These are phyloP conservation scores for Halichoerus grypus DNA, from an alignment of 2,113 vertebrate genomes.

Conservation along the genomic window DNA sequence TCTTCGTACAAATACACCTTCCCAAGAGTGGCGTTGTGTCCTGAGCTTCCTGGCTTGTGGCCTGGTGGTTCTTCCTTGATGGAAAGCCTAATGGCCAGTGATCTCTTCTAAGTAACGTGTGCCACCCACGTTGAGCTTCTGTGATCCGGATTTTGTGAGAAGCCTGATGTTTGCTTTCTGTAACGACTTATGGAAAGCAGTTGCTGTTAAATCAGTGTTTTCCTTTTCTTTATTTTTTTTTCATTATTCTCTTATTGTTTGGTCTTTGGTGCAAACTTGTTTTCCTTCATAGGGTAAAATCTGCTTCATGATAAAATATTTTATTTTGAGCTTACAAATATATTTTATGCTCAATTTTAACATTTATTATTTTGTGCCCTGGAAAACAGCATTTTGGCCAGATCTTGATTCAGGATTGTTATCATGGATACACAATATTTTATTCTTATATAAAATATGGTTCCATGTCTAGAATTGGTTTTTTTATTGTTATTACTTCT, in stretches of 20 bases:
- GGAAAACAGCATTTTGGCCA: conserved; percentile 5
- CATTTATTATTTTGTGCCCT: not conserved
- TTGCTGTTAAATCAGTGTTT: not conserved
- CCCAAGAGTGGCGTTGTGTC: not conserved
- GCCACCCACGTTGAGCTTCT: not conserved
- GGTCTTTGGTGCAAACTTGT: conserved; percentile 8
- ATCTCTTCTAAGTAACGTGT: not conserved
- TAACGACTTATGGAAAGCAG: not conserved
- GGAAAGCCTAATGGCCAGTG: not conserved
- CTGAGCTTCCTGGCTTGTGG: not conserved
- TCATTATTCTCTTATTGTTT: not conserved
- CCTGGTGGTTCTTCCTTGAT: not conserved
- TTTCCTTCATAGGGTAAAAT: conserved; percentile 46
- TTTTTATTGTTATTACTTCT: conserved; percentile 13
- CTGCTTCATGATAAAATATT: conserved; percentile 6
- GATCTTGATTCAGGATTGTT: conserved; percentile 41
- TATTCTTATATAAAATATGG: conserved; percentile 7
- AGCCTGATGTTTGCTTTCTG: not conserved
- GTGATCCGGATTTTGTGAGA: not conserved
- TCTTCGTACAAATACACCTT: not conserved
- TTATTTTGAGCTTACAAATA: conserved; percentile 30
- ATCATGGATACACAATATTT: conserved; percentile 21
- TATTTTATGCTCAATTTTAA: conserved; percentile 48
- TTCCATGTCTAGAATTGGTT: not conserved
- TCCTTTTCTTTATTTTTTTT: not conserved